These are phyloP conservation scores for Thinocorus orbignyianus DNA, from an alignment of 2,113 vertebrate genomes.

Conservation along the genomic window DNA sequence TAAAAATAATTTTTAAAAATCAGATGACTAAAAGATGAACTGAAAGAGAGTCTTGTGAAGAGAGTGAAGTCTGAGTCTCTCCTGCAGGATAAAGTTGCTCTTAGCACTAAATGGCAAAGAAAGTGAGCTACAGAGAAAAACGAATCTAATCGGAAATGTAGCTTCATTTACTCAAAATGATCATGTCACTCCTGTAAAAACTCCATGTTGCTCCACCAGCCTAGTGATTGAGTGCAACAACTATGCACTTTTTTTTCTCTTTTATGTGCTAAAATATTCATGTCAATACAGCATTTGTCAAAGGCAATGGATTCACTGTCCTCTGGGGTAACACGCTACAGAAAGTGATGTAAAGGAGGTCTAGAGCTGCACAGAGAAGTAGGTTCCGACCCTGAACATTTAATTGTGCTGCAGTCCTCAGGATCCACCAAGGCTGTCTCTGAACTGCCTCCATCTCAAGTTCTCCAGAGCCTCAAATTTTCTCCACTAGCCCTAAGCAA, in stretches of 20 bases:
- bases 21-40: not conserved
- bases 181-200: not conserved
- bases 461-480: not conserved
- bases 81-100: not conserved
- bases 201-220: not conserved
- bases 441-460: not conserved
- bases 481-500: not conserved
- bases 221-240: not conserved
- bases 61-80: not conserved
- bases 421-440: not conserved
- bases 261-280: conserved; percentile 28
- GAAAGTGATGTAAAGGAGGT: not conserved
- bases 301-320: not conserved
- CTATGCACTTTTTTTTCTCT: not conserved
- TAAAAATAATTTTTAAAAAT: not conserved
- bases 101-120: not conserved
- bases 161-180: not conserved
- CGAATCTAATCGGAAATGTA: not conserved
- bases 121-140: not conserved
- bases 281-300: not conserved
- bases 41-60: not conserved
- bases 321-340: not conserved
- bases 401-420: not conserved
- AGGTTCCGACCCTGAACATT: not conserved
- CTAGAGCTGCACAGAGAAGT: not conserved